Percentiles rank a stretch among this genome's conserved stretches.
Conservation (phyloP, 2,797 vertebrate species). For the Taeniopygia guttata region DNA sequence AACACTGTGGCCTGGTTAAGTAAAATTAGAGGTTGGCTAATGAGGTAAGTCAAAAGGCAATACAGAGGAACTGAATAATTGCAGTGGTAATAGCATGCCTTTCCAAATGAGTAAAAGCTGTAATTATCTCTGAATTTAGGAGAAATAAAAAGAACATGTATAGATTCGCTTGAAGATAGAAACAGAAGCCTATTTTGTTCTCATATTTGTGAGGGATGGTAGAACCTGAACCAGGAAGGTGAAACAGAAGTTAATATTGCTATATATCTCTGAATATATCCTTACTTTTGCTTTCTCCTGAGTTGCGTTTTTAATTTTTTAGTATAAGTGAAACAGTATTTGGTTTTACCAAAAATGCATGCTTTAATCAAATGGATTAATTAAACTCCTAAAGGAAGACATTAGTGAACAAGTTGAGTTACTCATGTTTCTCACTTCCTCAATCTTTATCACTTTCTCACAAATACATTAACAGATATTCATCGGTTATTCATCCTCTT, state of each 20-base stretch:
- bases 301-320: background rate
- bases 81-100: background rate
- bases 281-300: background rate
- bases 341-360: background rate
- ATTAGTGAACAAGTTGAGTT: background rate
- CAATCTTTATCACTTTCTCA: background rate
- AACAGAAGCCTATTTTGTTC: constrained; percentile 12
- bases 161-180: constrained; percentile 9
- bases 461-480: background rate
- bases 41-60: constrained; percentile 42
- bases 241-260: background rate
- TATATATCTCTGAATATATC: background rate
- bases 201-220: background rate
- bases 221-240: background rate
- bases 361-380: background rate
- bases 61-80: constrained; percentile 42
- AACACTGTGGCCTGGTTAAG: background rate
- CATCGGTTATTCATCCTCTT: background rate
- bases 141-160: constrained; percentile 10
- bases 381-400: background rate
- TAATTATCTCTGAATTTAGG: constrained; percentile 21
- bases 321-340: background rate
- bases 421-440: background rate
- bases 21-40: constrained; percentile 43
- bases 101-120: constrained; percentile 36